Evolutionary conservation across 2,797 vertebrate genomes (phyloP).

Genomic region (Girardinus metallicus): DNA sequence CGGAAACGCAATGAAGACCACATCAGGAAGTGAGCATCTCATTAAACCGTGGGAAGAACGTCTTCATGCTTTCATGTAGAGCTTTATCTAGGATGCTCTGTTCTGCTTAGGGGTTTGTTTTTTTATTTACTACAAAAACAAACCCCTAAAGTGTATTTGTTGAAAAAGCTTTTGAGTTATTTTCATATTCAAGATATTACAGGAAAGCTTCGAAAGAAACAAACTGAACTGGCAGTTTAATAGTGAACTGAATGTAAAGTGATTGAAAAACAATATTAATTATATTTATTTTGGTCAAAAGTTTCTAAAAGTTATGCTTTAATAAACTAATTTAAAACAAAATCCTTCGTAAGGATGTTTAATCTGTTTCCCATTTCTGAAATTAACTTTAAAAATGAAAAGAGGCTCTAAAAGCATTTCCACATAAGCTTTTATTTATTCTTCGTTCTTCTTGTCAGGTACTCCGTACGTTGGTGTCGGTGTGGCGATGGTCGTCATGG

Average conservation of each 20-base stretch:
- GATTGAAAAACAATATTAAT: background rate
- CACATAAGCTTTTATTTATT: background rate
- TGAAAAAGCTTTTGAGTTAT: background rate
- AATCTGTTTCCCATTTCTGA: background rate
- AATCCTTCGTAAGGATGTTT: background rate
- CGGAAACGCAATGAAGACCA: background rate
- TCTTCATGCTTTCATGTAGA: background rate
- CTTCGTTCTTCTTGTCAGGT: background rate
- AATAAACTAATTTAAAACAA: background rate
- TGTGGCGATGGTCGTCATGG: background rate
- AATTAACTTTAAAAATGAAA: background rate
- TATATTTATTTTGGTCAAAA: background rate
- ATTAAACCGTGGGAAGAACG: background rate
- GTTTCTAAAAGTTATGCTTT: background rate
- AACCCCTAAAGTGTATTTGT: background rate
- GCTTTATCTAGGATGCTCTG: background rate
- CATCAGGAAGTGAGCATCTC: background rate
- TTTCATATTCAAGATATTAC: background rate
- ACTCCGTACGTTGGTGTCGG: background rate
- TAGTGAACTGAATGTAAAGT: background rate
- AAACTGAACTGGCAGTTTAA: background rate
- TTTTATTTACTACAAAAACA: no score
- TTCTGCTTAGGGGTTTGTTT: background rate
- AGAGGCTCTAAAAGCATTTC: background rate
- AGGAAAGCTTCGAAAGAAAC: background rate